These are phyloP conservation scores for Protobothrops mucrosquamatus DNA, from an alignment of 2,113 vertebrate species.

Conservation along the genomic window DNA sequence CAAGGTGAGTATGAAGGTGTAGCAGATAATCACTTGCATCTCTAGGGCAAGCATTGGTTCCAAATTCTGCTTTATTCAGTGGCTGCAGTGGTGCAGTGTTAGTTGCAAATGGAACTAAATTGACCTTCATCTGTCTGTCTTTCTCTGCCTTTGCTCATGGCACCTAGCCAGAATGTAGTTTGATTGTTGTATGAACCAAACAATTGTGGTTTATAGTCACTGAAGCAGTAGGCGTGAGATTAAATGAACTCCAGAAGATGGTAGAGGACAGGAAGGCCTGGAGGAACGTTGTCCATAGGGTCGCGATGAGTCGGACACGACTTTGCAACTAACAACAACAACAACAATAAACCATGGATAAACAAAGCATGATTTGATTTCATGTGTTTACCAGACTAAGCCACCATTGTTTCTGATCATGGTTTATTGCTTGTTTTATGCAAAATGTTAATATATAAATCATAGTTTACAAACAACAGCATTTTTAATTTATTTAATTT, in stretches of 20 bases:
- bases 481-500: not conserved
- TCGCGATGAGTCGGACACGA: no score
- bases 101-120: not conserved
- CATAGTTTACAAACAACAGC: not conserved
- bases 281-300: no score
- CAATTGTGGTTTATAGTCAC: not conserved
- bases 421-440: not conserved
- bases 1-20: conserved; percentile 65
- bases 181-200: not conserved
- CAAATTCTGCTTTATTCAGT: not conserved
- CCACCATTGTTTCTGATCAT: not conserved
- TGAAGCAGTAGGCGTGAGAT: no score
- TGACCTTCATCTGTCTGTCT: not conserved
- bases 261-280: no score
- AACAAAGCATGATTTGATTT: not conserved
- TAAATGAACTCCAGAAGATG: no score
- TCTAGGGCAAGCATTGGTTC: not conserved
- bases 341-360: not conserved
- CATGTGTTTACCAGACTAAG: not conserved
- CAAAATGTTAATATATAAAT: not conserved
- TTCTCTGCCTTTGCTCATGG: not conserved
- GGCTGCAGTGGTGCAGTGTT: not conserved
- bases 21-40: not conserved
- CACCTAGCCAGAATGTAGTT: not conserved
- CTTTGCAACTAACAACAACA: no score